phyloP scores from a whole-genome alignment of 2,797 vertebrate species.

The Odontamblyopus rebecca region DNA sequence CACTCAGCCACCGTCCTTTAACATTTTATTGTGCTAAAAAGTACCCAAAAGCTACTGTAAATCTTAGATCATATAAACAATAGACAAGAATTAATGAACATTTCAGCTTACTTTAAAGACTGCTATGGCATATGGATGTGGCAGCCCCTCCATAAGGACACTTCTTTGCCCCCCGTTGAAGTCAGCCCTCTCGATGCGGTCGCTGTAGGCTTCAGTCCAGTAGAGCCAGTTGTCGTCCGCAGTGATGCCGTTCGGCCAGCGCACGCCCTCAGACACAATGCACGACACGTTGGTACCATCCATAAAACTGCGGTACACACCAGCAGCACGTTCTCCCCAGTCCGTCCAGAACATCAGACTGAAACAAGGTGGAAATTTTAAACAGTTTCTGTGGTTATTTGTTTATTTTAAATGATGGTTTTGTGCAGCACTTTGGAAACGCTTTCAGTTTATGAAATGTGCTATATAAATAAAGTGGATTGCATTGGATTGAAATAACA shows the following conservation, averaged over 20 bases:
- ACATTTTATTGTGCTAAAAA: neutral
- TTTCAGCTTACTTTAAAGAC: slow-evolving; percentile 87
- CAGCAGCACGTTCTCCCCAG: slow-evolving; percentile 91
- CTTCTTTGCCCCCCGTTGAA: slow-evolving; percentile 85
- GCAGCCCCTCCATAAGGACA: slow-evolving; percentile 89
- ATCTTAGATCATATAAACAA: no score
- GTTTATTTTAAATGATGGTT: no score
- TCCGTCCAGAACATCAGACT: slow-evolving; percentile 99
- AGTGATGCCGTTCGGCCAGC: slow-evolving; percentile 95
- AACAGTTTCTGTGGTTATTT: no score
- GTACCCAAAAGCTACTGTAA: no score
- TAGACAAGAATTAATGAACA: neutral
- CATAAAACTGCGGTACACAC: slow-evolving; percentile 92
- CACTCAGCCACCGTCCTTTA: no score
- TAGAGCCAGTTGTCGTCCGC: slow-evolving; percentile 94
- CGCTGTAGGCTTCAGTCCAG: slow-evolving; percentile 96
- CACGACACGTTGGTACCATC: slow-evolving; percentile 84
- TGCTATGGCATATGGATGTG: slow-evolving; percentile 95
- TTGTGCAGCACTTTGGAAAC: no score
- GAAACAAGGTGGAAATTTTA: neutral
- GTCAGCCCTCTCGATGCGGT: slow-evolving; percentile 91
- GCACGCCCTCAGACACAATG: slow-evolving; percentile 88
- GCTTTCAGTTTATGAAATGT: no score
- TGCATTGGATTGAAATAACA: neutral
- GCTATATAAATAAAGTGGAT: no score